Percentiles rank a stretch among this genome's conserved stretches.
phyloP scores from a whole-genome alignment of 2,113 vertebrate species.

The Ivindomyrus marchei region DNA sequence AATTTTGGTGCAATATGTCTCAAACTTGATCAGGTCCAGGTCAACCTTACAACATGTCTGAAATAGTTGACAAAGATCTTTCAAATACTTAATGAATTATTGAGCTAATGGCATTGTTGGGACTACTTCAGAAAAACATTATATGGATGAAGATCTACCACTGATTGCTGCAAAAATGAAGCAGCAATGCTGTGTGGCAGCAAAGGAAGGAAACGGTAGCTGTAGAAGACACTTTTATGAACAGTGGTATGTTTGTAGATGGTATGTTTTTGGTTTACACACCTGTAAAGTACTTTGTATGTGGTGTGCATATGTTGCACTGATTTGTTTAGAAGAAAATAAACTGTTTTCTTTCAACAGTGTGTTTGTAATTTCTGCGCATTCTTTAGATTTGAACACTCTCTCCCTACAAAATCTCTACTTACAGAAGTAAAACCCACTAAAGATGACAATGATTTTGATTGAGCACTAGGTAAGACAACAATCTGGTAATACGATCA shows the following conservation, averaged over 20 bases:
- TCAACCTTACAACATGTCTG: too few species aligned
- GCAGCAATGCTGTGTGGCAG: too few species aligned
- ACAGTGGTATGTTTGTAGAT: neutral
- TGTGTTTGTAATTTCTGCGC: neutral
- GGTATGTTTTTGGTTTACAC: neutral
- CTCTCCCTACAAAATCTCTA: neutral
- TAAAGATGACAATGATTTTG: neutral
- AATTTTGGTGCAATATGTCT: too few species aligned
- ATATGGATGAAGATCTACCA: too few species aligned
- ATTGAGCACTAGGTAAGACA: slow-evolving; percentile 5
- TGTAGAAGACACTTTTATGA: too few species aligned
- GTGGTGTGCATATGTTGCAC: neutral
- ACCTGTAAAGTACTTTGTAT: neutral
- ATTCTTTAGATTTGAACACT: slow-evolving; percentile 6
- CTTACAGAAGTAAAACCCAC: neutral
- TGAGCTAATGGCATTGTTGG: too few species aligned
- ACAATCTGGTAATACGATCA: neutral
- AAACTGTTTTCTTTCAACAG: slow-evolving; percentile 10
- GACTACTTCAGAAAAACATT: too few species aligned
- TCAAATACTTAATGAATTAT: too few species aligned
- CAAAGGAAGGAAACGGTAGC: too few species aligned
- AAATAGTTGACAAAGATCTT: too few species aligned
- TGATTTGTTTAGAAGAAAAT: neutral
- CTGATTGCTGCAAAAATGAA: too few species aligned
- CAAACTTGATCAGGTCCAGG: too few species aligned